phyloP scores from a whole-genome alignment of 1,140 invertebrate genomes.

The Nephila pilipes region DNA sequence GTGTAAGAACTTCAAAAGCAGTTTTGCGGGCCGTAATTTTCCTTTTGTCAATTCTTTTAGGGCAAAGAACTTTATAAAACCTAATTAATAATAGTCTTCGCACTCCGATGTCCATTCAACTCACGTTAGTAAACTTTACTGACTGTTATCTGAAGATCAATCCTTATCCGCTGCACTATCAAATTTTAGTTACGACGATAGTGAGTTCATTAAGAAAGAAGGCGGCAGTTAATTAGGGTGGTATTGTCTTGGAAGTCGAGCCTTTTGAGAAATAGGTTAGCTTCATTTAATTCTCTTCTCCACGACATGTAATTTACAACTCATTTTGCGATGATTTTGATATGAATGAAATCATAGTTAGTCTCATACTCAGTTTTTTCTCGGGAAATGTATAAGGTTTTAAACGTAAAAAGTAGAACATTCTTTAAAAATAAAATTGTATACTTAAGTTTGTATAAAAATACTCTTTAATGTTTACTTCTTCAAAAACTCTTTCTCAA shows the following conservation, averaged over 20 bases:
- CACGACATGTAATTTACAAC: neutral
- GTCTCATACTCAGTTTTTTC: no score
- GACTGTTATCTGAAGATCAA: neutral
- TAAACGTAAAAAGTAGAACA: no score
- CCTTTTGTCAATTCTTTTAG: neutral
- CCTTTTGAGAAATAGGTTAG: neutral
- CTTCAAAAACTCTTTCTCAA: no score
- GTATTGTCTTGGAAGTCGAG: neutral
- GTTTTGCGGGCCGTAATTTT: neutral
- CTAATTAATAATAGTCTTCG: no score
- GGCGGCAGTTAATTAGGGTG: neutral
- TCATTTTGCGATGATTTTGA: neutral
- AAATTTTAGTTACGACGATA: neutral
- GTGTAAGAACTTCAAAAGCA: neutral
- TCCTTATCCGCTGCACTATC: neutral
- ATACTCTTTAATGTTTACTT: no score
- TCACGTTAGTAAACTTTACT: constrained; percentile 9
- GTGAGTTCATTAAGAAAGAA: constrained; percentile 1
- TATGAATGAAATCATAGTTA: neutral
- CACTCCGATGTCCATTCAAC: neutral
- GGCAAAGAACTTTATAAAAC: neutral
- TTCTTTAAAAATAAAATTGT: no score
- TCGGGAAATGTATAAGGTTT: no score
- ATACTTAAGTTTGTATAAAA: no score
- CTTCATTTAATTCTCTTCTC: neutral